Evolutionary conservation across 2,113 vertebrate species (phyloP), one percentile per base, ranked within the genome.

Genomic region (Ammodytes dubius): DNA sequence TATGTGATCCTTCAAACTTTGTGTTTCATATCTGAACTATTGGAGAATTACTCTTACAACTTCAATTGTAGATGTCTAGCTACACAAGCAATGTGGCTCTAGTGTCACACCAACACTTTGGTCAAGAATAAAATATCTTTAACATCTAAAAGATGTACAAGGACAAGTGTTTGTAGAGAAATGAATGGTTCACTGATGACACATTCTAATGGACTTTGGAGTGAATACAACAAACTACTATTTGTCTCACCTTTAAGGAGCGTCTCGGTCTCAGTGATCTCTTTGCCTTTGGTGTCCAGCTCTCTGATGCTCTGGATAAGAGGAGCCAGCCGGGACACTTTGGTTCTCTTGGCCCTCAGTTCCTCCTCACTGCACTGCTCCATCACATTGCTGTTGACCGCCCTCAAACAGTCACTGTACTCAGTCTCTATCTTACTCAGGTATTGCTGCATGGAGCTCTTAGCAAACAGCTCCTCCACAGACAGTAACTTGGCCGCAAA

Each of bases 401-500:
- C 77, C 6, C 74, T 76, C 75, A 95, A 49, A 78, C 88, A 91
- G 10, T 91, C 77, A 1, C 19, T 70, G 65, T 95, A 96, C 17
- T 96, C 93, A 0, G 4, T 15, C 42, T 95, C 87, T 45, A 88
- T 58, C 72, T 81, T 91, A 70, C 59, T 89, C 42, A 96, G 74
- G 69, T 95, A 85, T 12, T 89, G 83, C 65, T 91, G 91, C 27
- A 96, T 66, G 5, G 94, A 93, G 45, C 19, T 90, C 56, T 57
- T 92, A 13, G 46, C 78, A 59, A 96, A 96, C 15, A 95, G 80
- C 60, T 95, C 94, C 2, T 96, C 92, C 54, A 78, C 71, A 0
- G 93, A 88, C 43, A 93, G 60, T 12, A 95, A 17, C 76, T 86
- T 93, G 11, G 73, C 57, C 45, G 69, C 66, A 82, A 87, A 64